Percentiles rank a stretch among this genome's conserved stretches.
phyloP scores from a whole-genome alignment of 2,113 vertebrate genomes.

The Paedocypris sp. region DNA sequence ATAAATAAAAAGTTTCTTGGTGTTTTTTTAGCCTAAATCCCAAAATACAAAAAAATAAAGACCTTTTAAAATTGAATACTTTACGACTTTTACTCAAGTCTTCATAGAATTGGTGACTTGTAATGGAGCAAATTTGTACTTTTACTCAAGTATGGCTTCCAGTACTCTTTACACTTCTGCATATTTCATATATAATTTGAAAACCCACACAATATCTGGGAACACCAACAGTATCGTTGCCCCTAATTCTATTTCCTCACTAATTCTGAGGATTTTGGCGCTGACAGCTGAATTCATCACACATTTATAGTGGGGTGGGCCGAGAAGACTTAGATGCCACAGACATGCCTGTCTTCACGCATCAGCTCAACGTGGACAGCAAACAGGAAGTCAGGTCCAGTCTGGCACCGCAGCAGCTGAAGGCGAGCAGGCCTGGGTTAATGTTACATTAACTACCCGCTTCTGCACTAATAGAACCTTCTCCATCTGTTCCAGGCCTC shows the following conservation, averaged over 20 bases:
- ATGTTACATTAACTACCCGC: conserved; percentile 25
- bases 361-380: neutral
- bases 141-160: no score
- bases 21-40: no score
- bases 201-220: no score
- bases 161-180: no score
- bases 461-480: neutral
- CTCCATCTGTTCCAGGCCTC: conserved; percentile 25
- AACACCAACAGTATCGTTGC: no score
- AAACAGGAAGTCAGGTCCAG: conserved; percentile 2
- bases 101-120: no score
- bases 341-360: neutral
- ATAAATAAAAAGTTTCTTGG: no score
- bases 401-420: conserved; percentile 20
- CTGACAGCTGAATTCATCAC: neutral
- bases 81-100: no score
- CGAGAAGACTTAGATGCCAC: neutral
- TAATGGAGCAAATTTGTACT: no score
- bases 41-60: no score
- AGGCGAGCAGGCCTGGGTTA: conserved; percentile 17
- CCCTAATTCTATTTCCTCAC: neutral
- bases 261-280: neutral
- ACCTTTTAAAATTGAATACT: no score
- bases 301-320: neutral
- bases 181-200: no score